Evolutionary conservation across 2,888 invertebrate genomes (phyloP), one percentile per base, ranked within the genome.

Genomic region (Chrysotoxum bicinctum): DNA sequence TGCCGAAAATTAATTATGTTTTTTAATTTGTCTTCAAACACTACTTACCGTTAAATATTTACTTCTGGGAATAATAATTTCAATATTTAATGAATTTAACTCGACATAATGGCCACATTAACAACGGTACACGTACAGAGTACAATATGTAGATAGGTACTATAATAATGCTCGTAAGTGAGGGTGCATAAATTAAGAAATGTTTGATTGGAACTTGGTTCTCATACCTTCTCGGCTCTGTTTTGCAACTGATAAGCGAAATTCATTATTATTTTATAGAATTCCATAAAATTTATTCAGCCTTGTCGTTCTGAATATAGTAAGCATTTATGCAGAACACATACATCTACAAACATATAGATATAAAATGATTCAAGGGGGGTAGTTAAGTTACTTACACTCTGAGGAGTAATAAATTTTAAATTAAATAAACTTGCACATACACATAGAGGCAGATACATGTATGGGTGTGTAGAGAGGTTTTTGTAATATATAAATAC

Each of bases 181-280:
- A 85, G 85, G 85, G 85, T 85, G 85, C 58, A 85, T 85, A 85
- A 77, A 85, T 85, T 85, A 85, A 81, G 72, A 73, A 58, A 26
- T 62, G 23, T 70, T 85, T 85, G 85, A 85, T 85, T 85, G 85
- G 69, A 68, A 58, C 62, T 56, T 64, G 40, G 9, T 50, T 70
- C 66, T 37, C 66, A 64, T 54, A 70, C 75, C 66, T 40, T 40
- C 48, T 60, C 74, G 66, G 45, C n/a, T 45, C 76, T 77, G 85
- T 81, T 85, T 73, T 73, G 85, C 76, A 81, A 81, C 80, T 85
- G 80, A 85, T 85, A 85, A 85, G 72, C 77, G 73, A 85, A 64
- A 81, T 81, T 81, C 81, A 85, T 85, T 85, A 85, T 81, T 77
- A 85, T 85, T 81, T 85, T 85, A 85, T 85, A 81, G 77, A 81